These are phyloP conservation scores for Ostrea edulis DNA, from an alignment of 1,140 invertebrate species.

Conservation along the genomic window DNA sequence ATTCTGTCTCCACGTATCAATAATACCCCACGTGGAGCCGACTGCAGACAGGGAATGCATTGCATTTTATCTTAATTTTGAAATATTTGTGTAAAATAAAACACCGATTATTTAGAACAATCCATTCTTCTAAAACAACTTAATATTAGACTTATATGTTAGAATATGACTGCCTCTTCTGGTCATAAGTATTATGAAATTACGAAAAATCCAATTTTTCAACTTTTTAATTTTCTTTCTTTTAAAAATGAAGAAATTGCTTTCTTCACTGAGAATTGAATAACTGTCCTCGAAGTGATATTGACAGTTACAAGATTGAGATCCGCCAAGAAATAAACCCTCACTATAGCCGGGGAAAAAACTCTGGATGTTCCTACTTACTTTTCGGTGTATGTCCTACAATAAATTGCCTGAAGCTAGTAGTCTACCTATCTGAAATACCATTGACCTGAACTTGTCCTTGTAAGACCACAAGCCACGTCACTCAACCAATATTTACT, in stretches of 20 bases:
- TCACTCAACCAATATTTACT: slow-evolving; percentile 19
- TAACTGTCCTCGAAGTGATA: background rate
- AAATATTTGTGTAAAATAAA: no score
- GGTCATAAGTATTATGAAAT: no score
- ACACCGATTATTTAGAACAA: no score
- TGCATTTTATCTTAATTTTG: background rate
- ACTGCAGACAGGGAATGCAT: background rate
- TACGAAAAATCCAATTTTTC: background rate
- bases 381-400: background rate
- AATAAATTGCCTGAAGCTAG: background rate
- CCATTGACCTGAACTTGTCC: slow-evolving; percentile 15
- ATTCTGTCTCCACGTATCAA: background rate
- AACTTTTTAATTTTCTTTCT: background rate
- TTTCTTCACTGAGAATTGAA: background rate
- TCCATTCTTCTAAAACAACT: no score
- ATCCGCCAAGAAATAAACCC: background rate
- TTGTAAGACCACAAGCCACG: background rate
- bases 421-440: background rate
- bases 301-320: background rate
- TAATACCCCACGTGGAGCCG: background rate
- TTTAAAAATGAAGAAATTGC: background rate
- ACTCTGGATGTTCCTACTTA: no score
- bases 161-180: no score
- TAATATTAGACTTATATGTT: no score
- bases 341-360: background rate